phyloP scores from a whole-genome alignment of 2,113 vertebrate genomes.

The Brachionichthys hirsutus region DNA sequence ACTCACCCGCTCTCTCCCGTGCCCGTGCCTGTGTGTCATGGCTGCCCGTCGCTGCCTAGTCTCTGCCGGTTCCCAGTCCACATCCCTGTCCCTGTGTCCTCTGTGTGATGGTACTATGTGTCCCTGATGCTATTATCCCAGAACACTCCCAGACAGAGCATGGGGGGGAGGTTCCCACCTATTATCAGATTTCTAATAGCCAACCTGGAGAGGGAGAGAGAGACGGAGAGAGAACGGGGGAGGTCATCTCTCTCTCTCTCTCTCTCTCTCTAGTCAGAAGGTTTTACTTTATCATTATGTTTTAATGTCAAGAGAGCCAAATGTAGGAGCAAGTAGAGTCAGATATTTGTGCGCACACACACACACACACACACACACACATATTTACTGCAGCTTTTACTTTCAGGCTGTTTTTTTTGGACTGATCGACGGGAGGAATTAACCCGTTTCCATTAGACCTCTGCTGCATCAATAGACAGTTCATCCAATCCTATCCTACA shows the following conservation, averaged over 20 bases:
- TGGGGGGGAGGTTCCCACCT: constrained; percentile 71
- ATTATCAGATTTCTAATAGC: constrained; percentile 68
- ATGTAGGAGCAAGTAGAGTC: background rate
- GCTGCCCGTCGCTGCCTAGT: constrained; percentile 37
- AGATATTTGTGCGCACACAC: background rate
- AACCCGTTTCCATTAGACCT: constrained; percentile 63
- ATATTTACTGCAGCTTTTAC: constrained; percentile 18
- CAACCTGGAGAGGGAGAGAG: constrained; percentile 52
- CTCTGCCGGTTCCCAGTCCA: constrained; percentile 49
- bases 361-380: background rate
- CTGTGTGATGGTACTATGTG: constrained; percentile 68
- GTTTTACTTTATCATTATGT: constrained; percentile 19
- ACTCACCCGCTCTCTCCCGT: constrained; percentile 71
- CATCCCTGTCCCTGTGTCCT: constrained; percentile 58
- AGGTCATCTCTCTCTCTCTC: constrained; percentile 22
- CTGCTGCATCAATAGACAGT: constrained; percentile 58
- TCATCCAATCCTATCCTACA: constrained; percentile 51
- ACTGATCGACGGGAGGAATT: constrained; percentile 56
- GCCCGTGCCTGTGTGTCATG: constrained; percentile 70
- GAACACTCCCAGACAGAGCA: constrained; percentile 70
- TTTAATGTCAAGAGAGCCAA: constrained; percentile 15
- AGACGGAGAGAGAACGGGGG: constrained; percentile 28
- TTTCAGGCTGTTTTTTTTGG: constrained; percentile 37
- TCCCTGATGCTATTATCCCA: constrained; percentile 74
- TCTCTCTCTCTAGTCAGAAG: constrained; percentile 16